A percentile compares a stretch with the other conserved stretches of the same genome.
Conservation (phyloP, 2,113 vertebrate species). For the Hiodon alosoides region DNA sequence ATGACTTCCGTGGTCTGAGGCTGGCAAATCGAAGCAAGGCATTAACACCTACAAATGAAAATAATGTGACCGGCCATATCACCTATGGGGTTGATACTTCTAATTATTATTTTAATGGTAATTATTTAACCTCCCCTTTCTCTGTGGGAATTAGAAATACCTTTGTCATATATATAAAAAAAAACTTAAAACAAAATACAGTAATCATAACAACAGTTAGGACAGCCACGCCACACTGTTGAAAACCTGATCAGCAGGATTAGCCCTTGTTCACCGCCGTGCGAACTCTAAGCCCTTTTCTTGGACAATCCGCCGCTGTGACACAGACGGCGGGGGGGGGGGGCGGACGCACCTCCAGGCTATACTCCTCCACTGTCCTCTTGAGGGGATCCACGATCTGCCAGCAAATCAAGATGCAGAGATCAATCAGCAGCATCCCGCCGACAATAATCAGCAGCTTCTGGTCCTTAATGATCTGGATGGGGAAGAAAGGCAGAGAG, state of each 20-base stretch:
- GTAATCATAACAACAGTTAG: too few relatives aligned
- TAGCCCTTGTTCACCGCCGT: not conserved
- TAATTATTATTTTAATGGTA: too few relatives aligned
- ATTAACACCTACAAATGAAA: not conserved
- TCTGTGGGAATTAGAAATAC: too few relatives aligned
- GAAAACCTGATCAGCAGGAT: too few relatives aligned
- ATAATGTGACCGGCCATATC: not conserved
- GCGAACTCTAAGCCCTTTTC: not conserved
- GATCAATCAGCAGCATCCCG: constrained; percentile 96
- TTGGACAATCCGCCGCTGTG: not conserved
- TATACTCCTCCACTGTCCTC: constrained; percentile 94
- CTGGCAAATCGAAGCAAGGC: not conserved
- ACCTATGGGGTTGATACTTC: not conserved
- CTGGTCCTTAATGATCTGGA: constrained; percentile 99
- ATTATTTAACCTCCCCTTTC: too few relatives aligned
- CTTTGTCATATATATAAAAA: too few relatives aligned
- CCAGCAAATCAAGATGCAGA: constrained; percentile 99
- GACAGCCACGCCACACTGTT: too few relatives aligned
- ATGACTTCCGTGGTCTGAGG: not conserved
- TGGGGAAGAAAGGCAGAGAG: constrained; percentile 21
- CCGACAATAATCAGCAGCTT: constrained; percentile 96
- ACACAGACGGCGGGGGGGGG: constrained; percentile 22
- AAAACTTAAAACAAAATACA: too few relatives aligned
- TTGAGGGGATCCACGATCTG: constrained; percentile 95
- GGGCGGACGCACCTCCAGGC: constrained; percentile 82